phyloP scores from a whole-genome alignment of 2,797 vertebrate genomes.

The Myotis myotis region DNA sequence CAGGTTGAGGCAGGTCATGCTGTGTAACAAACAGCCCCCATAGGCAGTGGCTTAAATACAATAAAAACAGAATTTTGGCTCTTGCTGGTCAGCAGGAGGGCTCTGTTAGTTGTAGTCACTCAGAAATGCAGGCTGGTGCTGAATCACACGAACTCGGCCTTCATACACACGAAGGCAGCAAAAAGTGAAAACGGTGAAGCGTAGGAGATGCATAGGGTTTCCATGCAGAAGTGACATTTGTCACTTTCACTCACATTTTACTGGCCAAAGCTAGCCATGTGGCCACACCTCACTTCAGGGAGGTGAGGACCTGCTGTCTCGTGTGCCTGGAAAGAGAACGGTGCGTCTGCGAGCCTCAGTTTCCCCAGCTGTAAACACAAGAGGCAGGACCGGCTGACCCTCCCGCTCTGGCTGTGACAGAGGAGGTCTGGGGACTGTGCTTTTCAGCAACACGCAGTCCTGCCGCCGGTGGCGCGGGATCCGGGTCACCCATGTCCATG shows the following conservation, averaged over 20 bases:
- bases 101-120: rapidly evolving
- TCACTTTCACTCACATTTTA: rapidly evolving
- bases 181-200: rapidly evolving
- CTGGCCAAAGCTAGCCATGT: rapidly evolving
- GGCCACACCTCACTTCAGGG: not conserved
- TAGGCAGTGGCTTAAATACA: rapidly evolving
- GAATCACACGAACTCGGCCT: rapidly evolving
- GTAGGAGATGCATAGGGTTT: rapidly evolving
- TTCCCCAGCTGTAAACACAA: not conserved
- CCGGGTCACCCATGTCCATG: not conserved
- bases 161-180: rapidly evolving
- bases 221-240: rapidly evolving
- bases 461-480: rapidly evolving
- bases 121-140: not conserved
- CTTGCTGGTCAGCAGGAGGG: not conserved
- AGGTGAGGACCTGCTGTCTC: rapidly evolving
- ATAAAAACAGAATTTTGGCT: not conserved
- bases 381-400: no score
- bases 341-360: not conserved
- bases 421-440: not conserved
- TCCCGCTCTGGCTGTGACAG: not conserved
- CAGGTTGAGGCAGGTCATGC: not conserved
- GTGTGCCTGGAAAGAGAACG: not conserved
- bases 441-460: rapidly evolving
- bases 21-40: not conserved